Evolutionary conservation across 2,797 vertebrate genomes (phyloP), one percentile per base, ranked within the genome.

Genomic region (Xenopus petersii): DNA sequence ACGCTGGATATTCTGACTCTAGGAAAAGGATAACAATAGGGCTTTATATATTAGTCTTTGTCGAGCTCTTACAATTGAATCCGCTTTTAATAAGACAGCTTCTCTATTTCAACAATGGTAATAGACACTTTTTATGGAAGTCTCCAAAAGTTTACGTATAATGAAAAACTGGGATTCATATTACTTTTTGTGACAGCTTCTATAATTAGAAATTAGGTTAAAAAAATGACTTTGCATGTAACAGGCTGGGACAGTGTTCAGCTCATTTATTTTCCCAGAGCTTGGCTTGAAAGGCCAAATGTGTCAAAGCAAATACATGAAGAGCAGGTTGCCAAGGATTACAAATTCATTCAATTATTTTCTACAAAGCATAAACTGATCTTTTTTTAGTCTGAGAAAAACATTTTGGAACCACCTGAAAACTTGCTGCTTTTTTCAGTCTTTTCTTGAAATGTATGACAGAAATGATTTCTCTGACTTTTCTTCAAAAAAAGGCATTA

Each of bases 151-250:
- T 66, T 74, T 74, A 55, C 56, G 51, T 51, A n/a, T n/a, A 54
- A 68, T 24, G 10, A 10, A 16, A 26, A 56, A 63, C 46, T 48
- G 21, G 10, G 36, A 55, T 68, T 54, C 17, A 36, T 75, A 36
- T 56, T 75, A 68, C 17, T 46, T 62, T 56, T 67, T 75, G 47
- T 55, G 65, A 75, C 73, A 69, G 59, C 47, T 64, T 26, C 55
- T 60, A 68, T 56, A 64, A 75, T 75, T 75, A 69, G 33, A 55
- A 68, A 75, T 63, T 68, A 75, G 59, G 49, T 26, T 55, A 75
- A 75, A 69, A 60, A 66, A 63, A 75, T 62, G 48, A 17, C 59
- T 75, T 63, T 42, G 58, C 42, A 26, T 68, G 33, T 68, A 75
- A 54, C 58, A 68, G 48, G 67, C 65, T 68, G 47, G 58, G 2